Evolutionary conservation across 2,888 invertebrate species (phyloP).

Genomic region (Andrena trimmerana): DNA sequence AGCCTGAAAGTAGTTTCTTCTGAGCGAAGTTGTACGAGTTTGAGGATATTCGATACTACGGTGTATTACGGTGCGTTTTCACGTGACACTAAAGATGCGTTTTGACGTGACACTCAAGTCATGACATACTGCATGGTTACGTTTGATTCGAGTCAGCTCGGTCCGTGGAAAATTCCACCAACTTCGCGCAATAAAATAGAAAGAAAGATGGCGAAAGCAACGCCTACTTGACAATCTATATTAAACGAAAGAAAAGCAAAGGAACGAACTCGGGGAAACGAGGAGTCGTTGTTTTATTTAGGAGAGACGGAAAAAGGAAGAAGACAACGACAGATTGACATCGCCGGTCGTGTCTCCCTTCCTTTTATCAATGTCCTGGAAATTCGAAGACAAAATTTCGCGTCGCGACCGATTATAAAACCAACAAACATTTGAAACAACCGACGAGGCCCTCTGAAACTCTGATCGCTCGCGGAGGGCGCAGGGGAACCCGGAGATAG

Average conservation of each 20-base stretch:
- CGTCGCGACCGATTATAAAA: constrained; percentile 31
- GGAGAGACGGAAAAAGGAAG: not conserved
- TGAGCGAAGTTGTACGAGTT: too few relatives aligned
- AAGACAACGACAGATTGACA: constrained; percentile 27
- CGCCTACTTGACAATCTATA: constrained; percentile 11
- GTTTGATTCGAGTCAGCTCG: too few relatives aligned
- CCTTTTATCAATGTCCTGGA: constrained; percentile 57
- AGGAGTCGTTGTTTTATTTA: constrained; percentile 35
- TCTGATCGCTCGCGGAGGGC: not conserved
- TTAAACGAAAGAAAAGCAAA: not conserved
- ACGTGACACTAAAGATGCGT: too few relatives aligned
- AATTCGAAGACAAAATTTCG: constrained; percentile 61
- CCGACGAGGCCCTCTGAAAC: not conserved
- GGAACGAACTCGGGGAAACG: not conserved
- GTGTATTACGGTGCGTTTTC: too few relatives aligned
- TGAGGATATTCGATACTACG: too few relatives aligned
- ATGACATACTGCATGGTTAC: too few relatives aligned
- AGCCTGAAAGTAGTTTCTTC: too few relatives aligned
- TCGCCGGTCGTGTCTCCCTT: constrained; percentile 32
- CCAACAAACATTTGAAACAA: constrained; percentile 15
- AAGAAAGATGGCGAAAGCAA: not conserved
- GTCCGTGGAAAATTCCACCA: not conserved
- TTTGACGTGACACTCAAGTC: too few relatives aligned
- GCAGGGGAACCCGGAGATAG: not conserved
- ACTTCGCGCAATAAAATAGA: not conserved